phyloP scores from a whole-genome alignment of 2,797 vertebrate species.

The Xenentodon cancila region DNA sequence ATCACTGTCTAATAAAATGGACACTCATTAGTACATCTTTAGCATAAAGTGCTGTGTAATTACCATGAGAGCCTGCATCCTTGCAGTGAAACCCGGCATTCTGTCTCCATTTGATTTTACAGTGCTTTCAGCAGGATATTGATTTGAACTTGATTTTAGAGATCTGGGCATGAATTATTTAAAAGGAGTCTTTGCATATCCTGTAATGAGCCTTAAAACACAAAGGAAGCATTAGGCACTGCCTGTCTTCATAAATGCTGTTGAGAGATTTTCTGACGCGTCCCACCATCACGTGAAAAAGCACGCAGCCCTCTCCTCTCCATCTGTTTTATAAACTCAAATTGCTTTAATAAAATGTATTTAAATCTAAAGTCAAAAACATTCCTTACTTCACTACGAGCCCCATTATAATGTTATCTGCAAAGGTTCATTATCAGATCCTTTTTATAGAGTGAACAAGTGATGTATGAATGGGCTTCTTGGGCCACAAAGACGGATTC shows the following conservation, averaged over 20 bases:
- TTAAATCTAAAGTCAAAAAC: constrained; percentile 66
- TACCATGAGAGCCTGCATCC: constrained; percentile 51
- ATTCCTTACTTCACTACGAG: constrained; percentile 65
- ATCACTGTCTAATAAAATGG: constrained; percentile 67
- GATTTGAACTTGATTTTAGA: constrained; percentile 61
- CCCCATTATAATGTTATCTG: constrained; percentile 65
- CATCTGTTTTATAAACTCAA: constrained; percentile 33
- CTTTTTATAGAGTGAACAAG: constrained; percentile 63
- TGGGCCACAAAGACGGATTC: constrained; percentile 60
- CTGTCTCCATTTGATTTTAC: constrained; percentile 65
- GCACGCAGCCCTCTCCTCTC: constrained; percentile 44
- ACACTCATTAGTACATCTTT: constrained; percentile 75
- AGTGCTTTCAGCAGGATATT: constrained; percentile 60
- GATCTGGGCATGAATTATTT: constrained; percentile 55
- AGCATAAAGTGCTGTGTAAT: constrained; percentile 73
- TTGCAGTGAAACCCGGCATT: constrained; percentile 51
- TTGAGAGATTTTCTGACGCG: constrained; percentile 48
- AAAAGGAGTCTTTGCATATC: constrained; percentile 40
- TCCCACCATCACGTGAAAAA: constrained; percentile 60
- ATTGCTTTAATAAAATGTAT: constrained; percentile 33
- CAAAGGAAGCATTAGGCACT: constrained; percentile 37
- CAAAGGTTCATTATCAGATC: constrained; percentile 59
- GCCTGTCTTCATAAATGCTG: constrained; percentile 33
- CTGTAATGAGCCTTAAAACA: constrained; percentile 46
- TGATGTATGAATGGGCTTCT: constrained; percentile 71